Evolutionary conservation across 1,140 invertebrate species (phyloP).

Genomic region (Neodiprion lecontei): DNA sequence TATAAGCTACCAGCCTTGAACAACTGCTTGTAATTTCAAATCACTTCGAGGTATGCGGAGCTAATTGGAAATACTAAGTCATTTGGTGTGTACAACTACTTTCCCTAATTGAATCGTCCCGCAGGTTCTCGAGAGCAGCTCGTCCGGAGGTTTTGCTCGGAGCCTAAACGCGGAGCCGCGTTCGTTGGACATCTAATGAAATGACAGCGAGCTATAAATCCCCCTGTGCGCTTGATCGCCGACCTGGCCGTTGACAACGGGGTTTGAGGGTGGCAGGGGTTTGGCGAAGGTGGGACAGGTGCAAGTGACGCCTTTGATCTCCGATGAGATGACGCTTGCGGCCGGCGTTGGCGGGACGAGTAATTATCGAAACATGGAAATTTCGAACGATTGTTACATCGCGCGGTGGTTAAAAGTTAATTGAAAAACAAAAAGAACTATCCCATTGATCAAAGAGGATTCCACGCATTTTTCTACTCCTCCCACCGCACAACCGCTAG

Average conservation of each 20-base stretch:
- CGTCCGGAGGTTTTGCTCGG: background rate
- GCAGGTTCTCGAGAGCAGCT: background rate
- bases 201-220: background rate
- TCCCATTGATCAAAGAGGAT: conserved; percentile 22
- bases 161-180: background rate
- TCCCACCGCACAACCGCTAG: conserved; percentile 1
- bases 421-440: background rate
- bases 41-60: background rate
- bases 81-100: background rate
- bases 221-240: conserved; percentile 1
- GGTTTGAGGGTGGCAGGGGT: background rate
- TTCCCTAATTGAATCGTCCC: background rate
- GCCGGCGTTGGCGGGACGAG: conserved; percentile 41
- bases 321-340: conserved; percentile 53
- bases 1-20: too few species aligned
- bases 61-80: background rate
- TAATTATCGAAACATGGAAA: conserved; percentile 51
- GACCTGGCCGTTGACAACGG: background rate
- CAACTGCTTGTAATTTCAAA: too few species aligned
- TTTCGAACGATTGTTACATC: conserved; percentile 18
- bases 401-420: background rate
- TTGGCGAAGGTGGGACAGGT: conserved; percentile 58
- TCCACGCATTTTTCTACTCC: background rate
- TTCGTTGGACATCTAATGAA: background rate
- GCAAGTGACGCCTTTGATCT: conserved; percentile 65